Percentiles rank a stretch among this genome's conserved stretches.
Evolutionary conservation across 92 coral and sea anemone genomes (phyloP).

Genomic region (Porites cylindrica): DNA sequence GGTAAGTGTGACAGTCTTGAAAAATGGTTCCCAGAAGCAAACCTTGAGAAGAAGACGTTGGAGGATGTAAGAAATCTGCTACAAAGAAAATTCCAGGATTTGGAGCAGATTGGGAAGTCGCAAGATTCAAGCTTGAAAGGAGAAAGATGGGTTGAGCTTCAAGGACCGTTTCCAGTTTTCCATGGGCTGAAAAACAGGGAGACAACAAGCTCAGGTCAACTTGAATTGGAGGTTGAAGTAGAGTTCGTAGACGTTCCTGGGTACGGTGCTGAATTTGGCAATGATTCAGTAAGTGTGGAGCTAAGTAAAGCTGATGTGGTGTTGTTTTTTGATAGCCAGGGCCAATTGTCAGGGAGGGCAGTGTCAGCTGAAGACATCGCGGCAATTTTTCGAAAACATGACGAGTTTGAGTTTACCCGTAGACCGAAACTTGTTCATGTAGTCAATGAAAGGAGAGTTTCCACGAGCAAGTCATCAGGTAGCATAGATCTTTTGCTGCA

Average conservation of each 20-base stretch:
- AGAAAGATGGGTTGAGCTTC: constrained; percentile 37
- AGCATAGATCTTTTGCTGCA: no score
- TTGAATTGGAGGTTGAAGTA: constrained; percentile 42
- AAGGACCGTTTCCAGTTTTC: constrained; percentile 46
- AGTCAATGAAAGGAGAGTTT: background rate
- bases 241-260: constrained; percentile 64
- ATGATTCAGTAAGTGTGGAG: constrained; percentile 14
- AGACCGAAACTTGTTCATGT: constrained; percentile 49
- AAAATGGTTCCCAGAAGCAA: constrained; percentile 1
- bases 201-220: background rate
- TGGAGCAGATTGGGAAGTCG: no score
- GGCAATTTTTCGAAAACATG: constrained; percentile 26
- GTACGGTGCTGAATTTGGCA: constrained; percentile 31
- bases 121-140: background rate
- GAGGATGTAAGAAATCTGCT: background rate
- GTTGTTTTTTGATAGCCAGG: constrained; percentile 33
- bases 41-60: background rate
- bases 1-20: background rate
- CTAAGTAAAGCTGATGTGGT: constrained; percentile 41
- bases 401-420: constrained; percentile 23
- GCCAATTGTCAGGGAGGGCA: constrained; percentile 37
- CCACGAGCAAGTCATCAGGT: background rate
- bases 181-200: background rate
- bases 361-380: constrained; percentile 37
- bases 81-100: background rate